Base-by-base conservation (phyloP, 2,113 vertebrate genomes). In the Carassius carassius region DNA sequence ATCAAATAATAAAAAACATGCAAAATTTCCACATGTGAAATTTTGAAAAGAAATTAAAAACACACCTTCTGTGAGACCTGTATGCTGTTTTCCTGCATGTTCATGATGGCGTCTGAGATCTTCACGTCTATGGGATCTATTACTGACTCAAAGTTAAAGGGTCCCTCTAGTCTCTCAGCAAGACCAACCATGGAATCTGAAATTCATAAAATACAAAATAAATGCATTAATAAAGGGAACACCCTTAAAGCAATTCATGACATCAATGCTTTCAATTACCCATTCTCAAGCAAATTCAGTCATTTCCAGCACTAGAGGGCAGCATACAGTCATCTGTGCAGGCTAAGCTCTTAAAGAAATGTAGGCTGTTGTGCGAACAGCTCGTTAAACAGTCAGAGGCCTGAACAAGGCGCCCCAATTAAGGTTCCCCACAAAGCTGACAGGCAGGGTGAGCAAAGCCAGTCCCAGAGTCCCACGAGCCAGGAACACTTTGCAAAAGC, bases 1-100 rank as follows among this genome's bases (percentile, higher is more conserved):
- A 58, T 21, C 16, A 54, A 54, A 51, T 51, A 8, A 23, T 29
- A 12, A 17, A 21, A 41, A 6, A 81, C 67, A 51, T n/a, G 81
- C 25, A 72, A n/a, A n/a, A n/a, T n/a, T 14, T 37, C n/a, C 2
- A 54, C 37, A 41, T 72, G 69, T 44, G 9, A 72, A 3, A 62
- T 44, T 23, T 47, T 13, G 70, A n/a, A 73, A 73, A 72, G 29
- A 5, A n/a, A 47, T 21, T 4, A 44, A n/a, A 86, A 78, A 32
- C 47, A 83, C 89, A 99, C 98, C 94, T 98, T 99, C 87, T 99
- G 96, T 1, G 98, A 99, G 82, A 99, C 97, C 75, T 98, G 97
- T 91, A 98, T 95, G 87, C 98, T 99, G 92, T 99, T 99, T 87
- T 99, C 98, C 89, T 99, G 98, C 97, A 99, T 99, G 92, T 98